Conservation (phyloP, 1,140 invertebrate genomes). For the Aphelenchoides besseyi region DNA sequence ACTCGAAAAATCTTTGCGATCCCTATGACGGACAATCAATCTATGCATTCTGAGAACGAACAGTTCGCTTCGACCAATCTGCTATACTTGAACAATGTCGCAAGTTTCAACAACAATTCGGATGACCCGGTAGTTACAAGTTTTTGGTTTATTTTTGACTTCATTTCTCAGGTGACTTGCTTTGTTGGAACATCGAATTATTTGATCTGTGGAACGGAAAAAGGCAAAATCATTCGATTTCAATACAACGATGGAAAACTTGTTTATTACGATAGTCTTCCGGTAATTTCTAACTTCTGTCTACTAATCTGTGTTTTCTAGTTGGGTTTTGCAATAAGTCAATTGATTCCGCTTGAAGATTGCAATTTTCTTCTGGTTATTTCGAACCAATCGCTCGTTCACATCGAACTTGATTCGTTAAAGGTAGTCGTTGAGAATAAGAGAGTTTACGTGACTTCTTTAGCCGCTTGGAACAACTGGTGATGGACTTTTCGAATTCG, state of each 20-base stretch:
- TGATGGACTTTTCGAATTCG: neutral
- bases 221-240: conserved; percentile 4
- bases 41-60: too few relatives aligned
- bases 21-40: too few relatives aligned
- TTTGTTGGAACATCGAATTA: neutral
- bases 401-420: neutral
- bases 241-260: neutral
- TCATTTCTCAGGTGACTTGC: neutral
- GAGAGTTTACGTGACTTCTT: neutral
- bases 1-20: too few relatives aligned
- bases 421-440: neutral
- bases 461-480: neutral
- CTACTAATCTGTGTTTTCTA: neutral
- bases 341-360: neutral
- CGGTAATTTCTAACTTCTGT: neutral
- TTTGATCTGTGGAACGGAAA: conserved; percentile 3
- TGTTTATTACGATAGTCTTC: conserved; percentile 1
- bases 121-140: neutral
- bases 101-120: conserved; percentile 5
- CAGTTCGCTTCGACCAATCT: too few relatives aligned
- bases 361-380: neutral
- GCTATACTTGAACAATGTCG: neutral
- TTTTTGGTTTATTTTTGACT: neutral
- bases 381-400: neutral
- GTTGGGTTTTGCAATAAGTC: neutral